Evolutionary conservation across 2,113 vertebrate species (phyloP), one percentile per base, ranked within the genome.

Genomic region (Sialia sialis): DNA sequence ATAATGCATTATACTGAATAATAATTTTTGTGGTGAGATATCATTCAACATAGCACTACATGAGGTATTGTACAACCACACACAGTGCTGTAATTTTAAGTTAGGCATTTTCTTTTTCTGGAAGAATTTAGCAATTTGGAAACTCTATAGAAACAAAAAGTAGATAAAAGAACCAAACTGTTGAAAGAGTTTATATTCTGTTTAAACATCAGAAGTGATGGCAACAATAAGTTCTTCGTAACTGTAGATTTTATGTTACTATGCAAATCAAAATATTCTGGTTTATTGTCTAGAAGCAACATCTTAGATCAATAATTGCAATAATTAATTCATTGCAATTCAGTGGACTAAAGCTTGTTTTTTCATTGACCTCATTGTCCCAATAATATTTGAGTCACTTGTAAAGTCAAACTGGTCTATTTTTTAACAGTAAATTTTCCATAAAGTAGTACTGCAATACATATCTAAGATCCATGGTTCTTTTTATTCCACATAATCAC

Each of bases 1-100:
- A 90, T 90, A 93, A 95, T 70, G n/a, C 20, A 89, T 84, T 59
- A 58, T 58, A 76, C 9, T 80, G 54, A 87, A 93, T 67, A 87
- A 59, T 84, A 51, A 89, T 63, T 87, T 91, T 74, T 84, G 11
- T 84, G 84, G 17, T 11, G 20, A 84, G 29, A 77, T 89, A 23
- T 22, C 90, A 43, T 67, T 92, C 39, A 90, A 79, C 34, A 78
- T 18, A 88, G 16, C 20, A 68, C 36, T 51, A 52, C 16, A 19
- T 48, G 27, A 25, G 69, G 18, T 41, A 44, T 72, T 90, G 13
- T 49, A 11, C 58, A 48, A 64, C 20, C 9, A 55, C 38, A 46
- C 13, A 59, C 36, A 70, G 5, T 8, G 8, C 15, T 77, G 22
- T 52, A 78, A 89, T 30, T 85, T 93, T 56, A 84, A 88, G 21